Percentiles rank a stretch among this genome's conserved stretches.
Evolutionary conservation across 2,797 vertebrate species (phyloP).

Genomic region (Channallabes apus): DNA sequence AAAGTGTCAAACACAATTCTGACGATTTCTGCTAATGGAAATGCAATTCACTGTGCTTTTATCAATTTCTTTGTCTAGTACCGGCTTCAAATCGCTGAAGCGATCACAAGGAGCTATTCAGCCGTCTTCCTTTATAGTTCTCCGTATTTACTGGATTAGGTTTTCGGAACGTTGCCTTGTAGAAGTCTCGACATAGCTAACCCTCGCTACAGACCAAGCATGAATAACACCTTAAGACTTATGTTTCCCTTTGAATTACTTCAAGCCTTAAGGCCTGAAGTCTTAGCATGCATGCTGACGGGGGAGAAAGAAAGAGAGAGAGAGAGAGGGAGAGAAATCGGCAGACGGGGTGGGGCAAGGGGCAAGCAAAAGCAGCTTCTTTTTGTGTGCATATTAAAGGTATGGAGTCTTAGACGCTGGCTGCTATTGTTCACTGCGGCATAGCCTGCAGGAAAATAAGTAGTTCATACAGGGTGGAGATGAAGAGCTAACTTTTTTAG

Average conservation of each 20-base stretch:
- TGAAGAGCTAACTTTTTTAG: constrained; percentile 31
- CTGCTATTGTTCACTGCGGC: constrained; percentile 52
- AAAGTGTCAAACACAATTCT: constrained; percentile 33
- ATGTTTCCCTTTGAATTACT: constrained; percentile 55
- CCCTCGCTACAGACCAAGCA: constrained; percentile 72
- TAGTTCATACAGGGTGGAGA: constrained; percentile 41
- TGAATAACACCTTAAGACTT: constrained; percentile 73
- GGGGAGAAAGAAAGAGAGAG: constrained; percentile 29
- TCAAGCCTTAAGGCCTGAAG: constrained; percentile 68
- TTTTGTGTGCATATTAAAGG: constrained; percentile 52
- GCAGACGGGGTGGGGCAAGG: constrained; percentile 46
- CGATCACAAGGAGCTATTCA: constrained; percentile 10
- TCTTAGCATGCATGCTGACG: constrained; percentile 77
- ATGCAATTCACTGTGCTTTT: constrained; percentile 28
- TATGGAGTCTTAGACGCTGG: constrained; percentile 48
- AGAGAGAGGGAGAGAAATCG: constrained; percentile 44
- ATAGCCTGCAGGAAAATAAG: constrained; percentile 51
- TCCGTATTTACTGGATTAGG: constrained; percentile 42
- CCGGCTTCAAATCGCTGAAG: constrained; percentile 16
- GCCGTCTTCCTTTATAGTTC: constrained; percentile 26
- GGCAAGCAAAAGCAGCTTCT: constrained; percentile 53
- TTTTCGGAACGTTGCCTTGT: constrained; percentile 75
- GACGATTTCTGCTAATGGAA: constrained; percentile 34
- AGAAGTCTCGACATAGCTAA: constrained; percentile 71
- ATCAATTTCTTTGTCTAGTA: constrained; percentile 17